Evolutionary conservation across 2,797 vertebrate species (phyloP), one percentile per base, ranked within the genome.

Genomic region (Peromyscus nudipes): DNA sequence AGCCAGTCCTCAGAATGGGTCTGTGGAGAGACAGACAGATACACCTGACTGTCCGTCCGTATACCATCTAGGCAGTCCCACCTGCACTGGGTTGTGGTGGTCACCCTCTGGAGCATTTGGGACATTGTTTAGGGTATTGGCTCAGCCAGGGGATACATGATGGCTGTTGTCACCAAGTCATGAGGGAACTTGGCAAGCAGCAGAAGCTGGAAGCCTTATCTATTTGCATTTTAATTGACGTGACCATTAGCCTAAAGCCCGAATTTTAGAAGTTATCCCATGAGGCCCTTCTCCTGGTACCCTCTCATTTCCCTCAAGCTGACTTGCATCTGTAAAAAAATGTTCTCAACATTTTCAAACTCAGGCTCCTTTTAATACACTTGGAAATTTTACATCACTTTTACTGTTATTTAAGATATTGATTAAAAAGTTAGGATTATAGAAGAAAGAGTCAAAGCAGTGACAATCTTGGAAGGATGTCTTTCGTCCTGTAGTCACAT

Each of bases 221-320:
- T 25, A 94, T 97, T 96, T 97, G 89, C 95, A 96, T 97, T 96
- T 95, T 98, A 97, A 97, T 96, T 97, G 93, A 46, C 7, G 14
- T 89, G 92, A 95, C 96, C 90, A 93, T 96, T 96, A 96, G 95
- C 94, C 91, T 85, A 91, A 95, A 96, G 89, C 55, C 19, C 0
- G 0, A 71, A 91, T 93, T 97, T 96, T 64, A 57, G 73, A 97
- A 97, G 34, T 96, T 95, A 89, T 96, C 94, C 94, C 95, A 80
- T 46, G 95, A 93, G 73, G 16, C 55, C 37, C 88, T 94, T 97
- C 34, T 93, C 82, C 37, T 10, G 85, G 92, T 94, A 69, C 57
- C n/a, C 29, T 95, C 67, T 96, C n/a, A 52, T 96, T 97, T 96
- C 89, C 57, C 37, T 94, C 27, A 89, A 87, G n/a, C 89, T 88